Conservation (phyloP, 2,797 vertebrate species). For the Varecia variegata region DNA sequence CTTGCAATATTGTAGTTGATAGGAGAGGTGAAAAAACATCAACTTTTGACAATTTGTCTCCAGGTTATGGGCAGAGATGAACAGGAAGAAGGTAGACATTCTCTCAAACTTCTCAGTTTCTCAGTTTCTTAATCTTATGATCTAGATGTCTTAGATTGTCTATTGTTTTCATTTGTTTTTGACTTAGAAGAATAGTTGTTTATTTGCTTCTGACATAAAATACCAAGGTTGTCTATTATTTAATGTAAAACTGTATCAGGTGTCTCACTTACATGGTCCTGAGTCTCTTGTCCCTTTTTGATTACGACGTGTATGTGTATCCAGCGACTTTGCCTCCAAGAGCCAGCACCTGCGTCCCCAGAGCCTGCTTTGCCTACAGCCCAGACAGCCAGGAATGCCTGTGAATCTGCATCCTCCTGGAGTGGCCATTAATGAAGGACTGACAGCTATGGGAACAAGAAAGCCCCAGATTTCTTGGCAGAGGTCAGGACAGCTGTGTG, state of each 20-base stretch:
- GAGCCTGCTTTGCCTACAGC: background rate
- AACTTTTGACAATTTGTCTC: background rate
- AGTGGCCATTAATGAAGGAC: background rate
- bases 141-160: background rate
- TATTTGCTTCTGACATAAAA: background rate
- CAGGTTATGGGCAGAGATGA: background rate
- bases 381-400: background rate
- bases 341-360: background rate
- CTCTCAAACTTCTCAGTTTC: background rate
- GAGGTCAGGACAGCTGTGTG: background rate
- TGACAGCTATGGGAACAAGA: background rate
- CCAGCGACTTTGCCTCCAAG: background rate
- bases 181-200: background rate
- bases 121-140: background rate
- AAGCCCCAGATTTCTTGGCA: background rate
- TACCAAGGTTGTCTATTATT: background rate
- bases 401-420: background rate
- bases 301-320: background rate
- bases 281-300: rapidly evolving
- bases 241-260: background rate
- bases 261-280: background rate
- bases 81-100: background rate
- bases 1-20: background rate
- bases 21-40: background rate
- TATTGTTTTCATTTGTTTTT: background rate